These are phyloP conservation scores for Psettodes erumei DNA, from an alignment of 2,113 vertebrate genomes.

Conservation along the genomic window DNA sequence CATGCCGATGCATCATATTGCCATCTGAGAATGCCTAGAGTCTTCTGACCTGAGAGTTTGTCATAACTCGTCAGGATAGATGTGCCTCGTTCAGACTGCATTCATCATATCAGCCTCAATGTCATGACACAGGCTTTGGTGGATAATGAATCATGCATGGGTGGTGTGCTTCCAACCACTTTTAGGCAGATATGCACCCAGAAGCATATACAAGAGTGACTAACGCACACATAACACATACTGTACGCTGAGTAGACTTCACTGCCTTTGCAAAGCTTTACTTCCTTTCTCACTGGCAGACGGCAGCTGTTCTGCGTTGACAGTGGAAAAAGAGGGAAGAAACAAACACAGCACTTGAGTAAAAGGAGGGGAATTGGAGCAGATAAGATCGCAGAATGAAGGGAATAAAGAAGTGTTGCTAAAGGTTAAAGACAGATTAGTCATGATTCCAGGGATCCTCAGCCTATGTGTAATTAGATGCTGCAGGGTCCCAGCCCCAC, in stretches of 20 bases:
- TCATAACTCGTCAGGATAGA: neutral
- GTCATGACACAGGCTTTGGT: conserved; percentile 27
- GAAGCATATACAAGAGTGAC: neutral
- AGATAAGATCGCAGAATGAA: neutral
- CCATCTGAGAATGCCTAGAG: neutral
- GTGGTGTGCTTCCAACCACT: conserved; percentile 18
- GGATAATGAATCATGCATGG: conserved; percentile 40
- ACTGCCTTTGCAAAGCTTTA: conserved; percentile 8
- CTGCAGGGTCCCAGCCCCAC: conserved; percentile 3
- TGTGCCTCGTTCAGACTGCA: conserved; percentile 4
- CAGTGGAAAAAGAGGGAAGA: neutral
- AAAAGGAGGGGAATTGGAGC: conserved; percentile 14
- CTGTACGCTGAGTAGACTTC: neutral
- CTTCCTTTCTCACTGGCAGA: conserved; percentile 30
- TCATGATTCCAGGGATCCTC: neutral
- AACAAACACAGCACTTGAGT: conserved; percentile 20
- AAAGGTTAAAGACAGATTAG: neutral
- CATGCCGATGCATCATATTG: neutral
- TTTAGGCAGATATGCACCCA: conserved; percentile 29
- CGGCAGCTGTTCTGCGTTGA: conserved; percentile 45
- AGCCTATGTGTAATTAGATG: neutral
- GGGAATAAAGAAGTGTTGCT: neutral
- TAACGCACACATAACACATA: neutral
- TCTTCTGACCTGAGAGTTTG: neutral
- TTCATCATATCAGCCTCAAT: conserved; percentile 22